These are phyloP conservation scores for Mobula hypostoma DNA, from an alignment of 2,113 vertebrate species.

Conservation along the genomic window DNA sequence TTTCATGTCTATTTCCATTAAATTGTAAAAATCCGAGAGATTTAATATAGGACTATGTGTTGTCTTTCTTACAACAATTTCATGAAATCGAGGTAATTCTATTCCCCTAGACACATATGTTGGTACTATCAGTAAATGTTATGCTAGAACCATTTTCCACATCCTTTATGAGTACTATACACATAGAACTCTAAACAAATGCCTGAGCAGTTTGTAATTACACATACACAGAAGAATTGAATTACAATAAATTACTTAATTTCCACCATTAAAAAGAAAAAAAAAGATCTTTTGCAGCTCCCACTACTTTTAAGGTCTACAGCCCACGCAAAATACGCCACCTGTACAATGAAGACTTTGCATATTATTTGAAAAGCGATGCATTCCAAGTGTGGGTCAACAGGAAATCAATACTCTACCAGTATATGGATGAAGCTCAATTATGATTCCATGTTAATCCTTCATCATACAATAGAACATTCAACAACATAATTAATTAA, in stretches of 20 bases:
- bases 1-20: too few relatives aligned
- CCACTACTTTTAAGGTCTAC: not conserved
- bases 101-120: not conserved
- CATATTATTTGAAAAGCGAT: not conserved
- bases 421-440: not conserved
- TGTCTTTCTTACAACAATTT: not conserved
- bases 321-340: not conserved
- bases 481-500: slow-evolving; percentile 9
- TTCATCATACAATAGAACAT: not conserved
- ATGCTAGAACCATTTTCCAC: not conserved
- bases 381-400: not conserved
- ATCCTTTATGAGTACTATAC: not conserved
- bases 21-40: too few relatives aligned
- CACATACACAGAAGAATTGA: not conserved
- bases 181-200: not conserved
- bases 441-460: not conserved
- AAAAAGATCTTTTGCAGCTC: not conserved
- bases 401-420: not conserved
- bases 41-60: too few relatives aligned
- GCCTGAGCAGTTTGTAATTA: not conserved
- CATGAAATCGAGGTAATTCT: not conserved
- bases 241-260: slow-evolving; percentile 8
- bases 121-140: not conserved
- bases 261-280: not conserved
- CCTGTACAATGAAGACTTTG: not conserved